Percentiles rank a stretch among this genome's conserved stretches.
phyloP scores from a whole-genome alignment of 2,113 vertebrate species.

The Petrocephalus zakoni region DNA sequence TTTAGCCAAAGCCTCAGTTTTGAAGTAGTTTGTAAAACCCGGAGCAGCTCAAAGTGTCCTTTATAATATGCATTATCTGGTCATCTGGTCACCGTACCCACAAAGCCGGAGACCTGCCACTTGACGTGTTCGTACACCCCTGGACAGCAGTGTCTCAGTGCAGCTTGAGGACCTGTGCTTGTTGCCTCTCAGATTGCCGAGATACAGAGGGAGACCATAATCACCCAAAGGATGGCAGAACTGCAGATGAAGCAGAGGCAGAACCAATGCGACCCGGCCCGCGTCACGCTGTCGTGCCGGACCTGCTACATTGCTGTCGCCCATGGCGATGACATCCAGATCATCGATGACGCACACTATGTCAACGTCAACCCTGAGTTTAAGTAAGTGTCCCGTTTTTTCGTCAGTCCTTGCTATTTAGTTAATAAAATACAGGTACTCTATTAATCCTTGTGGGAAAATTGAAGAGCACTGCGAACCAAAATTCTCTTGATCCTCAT shows the following conservation, averaged over 20 bases:
- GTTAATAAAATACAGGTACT: neutral
- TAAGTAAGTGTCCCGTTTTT: constrained; percentile 57
- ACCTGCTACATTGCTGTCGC: constrained; percentile 64
- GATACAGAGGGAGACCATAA: constrained; percentile 54
- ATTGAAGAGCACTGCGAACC: neutral
- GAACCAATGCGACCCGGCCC: constrained; percentile 32
- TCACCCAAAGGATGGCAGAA: constrained; percentile 36
- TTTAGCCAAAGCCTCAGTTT: no score
- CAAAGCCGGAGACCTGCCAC: neutral
- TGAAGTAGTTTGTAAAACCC: no score
- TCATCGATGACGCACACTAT: constrained; percentile 68
- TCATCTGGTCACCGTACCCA: no score
- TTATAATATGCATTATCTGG: no score
- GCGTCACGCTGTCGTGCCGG: constrained; percentile 63
- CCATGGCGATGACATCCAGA: constrained; percentile 67
- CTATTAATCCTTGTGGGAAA: neutral
- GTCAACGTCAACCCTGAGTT: constrained; percentile 77
- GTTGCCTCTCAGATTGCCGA: constrained; percentile 57
- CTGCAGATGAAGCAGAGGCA: constrained; percentile 12
- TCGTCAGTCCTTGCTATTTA: neutral
- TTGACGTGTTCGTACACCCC: neutral
- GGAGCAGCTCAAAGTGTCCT: no score
- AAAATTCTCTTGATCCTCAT: neutral
- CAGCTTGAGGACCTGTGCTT: neutral
- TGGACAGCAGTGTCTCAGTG: neutral